Evolutionary conservation across 2,888 invertebrate species (phyloP).

Genomic region (Hypselothyrea guttata): DNA sequence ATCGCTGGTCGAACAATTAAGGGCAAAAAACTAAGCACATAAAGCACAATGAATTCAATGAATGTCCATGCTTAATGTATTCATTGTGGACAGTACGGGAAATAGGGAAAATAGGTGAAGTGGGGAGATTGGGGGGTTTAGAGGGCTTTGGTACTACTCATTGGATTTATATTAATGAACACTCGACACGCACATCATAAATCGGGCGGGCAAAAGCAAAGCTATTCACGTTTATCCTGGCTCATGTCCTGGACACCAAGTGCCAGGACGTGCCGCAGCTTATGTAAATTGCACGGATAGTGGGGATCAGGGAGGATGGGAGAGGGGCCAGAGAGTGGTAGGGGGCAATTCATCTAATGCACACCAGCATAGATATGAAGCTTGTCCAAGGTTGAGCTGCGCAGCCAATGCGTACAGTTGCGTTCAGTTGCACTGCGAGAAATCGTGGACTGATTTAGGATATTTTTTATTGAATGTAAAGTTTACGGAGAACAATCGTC

Average conservation of each 20-base stretch:
- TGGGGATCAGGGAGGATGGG: too few relatives aligned
- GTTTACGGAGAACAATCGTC: too few relatives aligned
- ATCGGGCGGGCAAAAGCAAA: slow-evolving; percentile 30
- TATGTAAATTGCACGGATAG: too few relatives aligned
- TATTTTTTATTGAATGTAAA: too few relatives aligned
- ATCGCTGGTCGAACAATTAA: slow-evolving; percentile 63
- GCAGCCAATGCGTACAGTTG: too few relatives aligned
- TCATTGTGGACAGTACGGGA: slow-evolving; percentile 42
- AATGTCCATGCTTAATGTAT: slow-evolving; percentile 64
- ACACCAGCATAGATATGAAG: too few relatives aligned
- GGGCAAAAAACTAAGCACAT: too few relatives aligned
- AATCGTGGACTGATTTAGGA: too few relatives aligned
- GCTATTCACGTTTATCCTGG: neutral
- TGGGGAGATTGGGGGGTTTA: neutral
- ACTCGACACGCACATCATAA: slow-evolving; percentile 76
- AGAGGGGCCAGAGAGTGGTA: too few relatives aligned
- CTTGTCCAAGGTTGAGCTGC: too few relatives aligned
- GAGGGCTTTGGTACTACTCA: slow-evolving; percentile 49
- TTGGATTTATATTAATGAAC: slow-evolving; percentile 74
- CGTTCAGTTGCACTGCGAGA: too few relatives aligned
- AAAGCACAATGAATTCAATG: slow-evolving; percentile 45
- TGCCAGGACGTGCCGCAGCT: slow-evolving; percentile 57
- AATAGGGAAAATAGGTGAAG: neutral
- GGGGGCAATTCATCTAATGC: slow-evolving; percentile 65
- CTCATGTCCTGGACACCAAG: slow-evolving; percentile 6